Base-by-base conservation (phyloP, 2,113 vertebrate species). In the Nycticryphes semicollaris region DNA sequence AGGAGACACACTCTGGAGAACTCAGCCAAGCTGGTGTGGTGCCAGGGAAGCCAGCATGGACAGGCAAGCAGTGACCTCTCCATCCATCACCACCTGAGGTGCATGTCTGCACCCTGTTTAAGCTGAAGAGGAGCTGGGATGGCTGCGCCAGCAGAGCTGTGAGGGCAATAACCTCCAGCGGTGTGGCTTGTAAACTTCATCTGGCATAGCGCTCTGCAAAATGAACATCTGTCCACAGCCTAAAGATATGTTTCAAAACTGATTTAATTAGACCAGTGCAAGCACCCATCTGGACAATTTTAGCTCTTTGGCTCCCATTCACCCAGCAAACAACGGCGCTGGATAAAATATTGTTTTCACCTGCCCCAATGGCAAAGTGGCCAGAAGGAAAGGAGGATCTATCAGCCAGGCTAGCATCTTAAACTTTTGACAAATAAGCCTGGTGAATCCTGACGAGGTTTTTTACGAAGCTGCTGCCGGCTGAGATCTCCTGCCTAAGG, bases 201-300 rank as follows among this genome's bases (percentile, higher is more conserved):
- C 81, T 95, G 95, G 93, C 93, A 95, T 57, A 87, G 62, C 70
- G 68, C 70, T 72, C 66, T 87, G 69, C 81, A 89, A 89, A 95
- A 41, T 73, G 77, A 97, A 96, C 94, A 97, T 94, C 95, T 97
- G 95, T 72, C 94, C 89, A 76, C 74, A 85, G 91, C 94, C 93
- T 93, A 37, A 89, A 94, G 94, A 93, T 56, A 79, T 72, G n/a
- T 87, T 96, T 95, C 87, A 66, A 89, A 94, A 41, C 57, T 66
- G 93, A 94, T 95, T 94, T 87, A 96, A 96, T 97, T 93, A 95
- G 85, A 70, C 79, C 64, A 77, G 41, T 1, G 5, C 75, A 93
- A 90, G 79, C 85, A 86, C 80, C 93, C 94, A 94, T 96, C 87
- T 97, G 96, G 96, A 96, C 68, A 59, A 68, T 86, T 77, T 81